A percentile compares a stretch with the other conserved stretches of the same genome.
Conservation (phyloP, 2,113 vertebrate genomes). For the Gobio gobio region DNA sequence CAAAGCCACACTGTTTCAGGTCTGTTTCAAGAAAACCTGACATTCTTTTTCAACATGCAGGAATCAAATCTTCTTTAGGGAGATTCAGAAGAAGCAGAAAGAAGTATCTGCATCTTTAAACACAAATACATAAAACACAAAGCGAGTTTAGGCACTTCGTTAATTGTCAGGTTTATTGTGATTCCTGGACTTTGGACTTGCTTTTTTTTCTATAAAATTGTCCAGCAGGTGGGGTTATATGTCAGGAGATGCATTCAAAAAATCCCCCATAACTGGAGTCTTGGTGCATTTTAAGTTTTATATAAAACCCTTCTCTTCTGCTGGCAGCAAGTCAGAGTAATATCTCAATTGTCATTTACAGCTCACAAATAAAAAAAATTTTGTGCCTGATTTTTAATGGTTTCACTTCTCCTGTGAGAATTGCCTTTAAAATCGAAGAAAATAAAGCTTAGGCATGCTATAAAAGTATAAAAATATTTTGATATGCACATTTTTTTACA, state of each 20-base stretch:
- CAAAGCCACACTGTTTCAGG: neutral
- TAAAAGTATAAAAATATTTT: neutral
- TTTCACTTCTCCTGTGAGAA: conserved; percentile 13
- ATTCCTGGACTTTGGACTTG: neutral
- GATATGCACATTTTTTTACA: no score
- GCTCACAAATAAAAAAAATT: neutral
- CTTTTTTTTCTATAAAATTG: neutral
- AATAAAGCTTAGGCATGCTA: neutral
- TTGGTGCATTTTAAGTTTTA: neutral
- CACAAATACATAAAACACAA: neutral
- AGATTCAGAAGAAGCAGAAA: neutral
- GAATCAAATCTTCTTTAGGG: neutral
- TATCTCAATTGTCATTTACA: neutral
- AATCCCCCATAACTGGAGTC: neutral
- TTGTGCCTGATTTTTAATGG: neutral
- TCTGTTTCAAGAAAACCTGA: neutral
- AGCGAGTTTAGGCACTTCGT: no score
- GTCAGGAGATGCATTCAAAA: neutral
- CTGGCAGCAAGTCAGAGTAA: neutral
- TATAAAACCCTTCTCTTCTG: neutral
- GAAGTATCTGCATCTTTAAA: neutral
- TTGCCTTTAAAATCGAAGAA: neutral
- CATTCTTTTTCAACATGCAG: neutral
- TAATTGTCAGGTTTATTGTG: neutral
- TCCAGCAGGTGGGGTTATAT: conserved; percentile 25